Evolutionary conservation across 2,797 vertebrate genomes (phyloP), one percentile per base, ranked within the genome.

Genomic region (Sebastes oblongus): DNA sequence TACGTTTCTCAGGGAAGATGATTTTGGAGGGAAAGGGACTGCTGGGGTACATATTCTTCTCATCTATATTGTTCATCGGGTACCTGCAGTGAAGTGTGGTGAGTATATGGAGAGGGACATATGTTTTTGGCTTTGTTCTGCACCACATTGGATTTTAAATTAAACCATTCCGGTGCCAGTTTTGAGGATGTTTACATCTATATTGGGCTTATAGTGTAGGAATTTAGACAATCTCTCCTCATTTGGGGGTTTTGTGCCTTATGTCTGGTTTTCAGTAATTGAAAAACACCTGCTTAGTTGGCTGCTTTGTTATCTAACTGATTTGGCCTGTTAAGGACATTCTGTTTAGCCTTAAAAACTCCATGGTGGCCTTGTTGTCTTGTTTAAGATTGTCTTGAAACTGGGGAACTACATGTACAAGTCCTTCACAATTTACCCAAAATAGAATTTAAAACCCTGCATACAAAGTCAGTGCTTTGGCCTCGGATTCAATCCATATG

Each of bases 1-100:
- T 27, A 46, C 2, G 5, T 66, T 80, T 85, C 89, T 93, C 88
- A 91, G 92, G 92, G 88, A 89, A 30, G 24, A 71, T 66, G 9
- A 8, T 16, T 81, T 67, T 27, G 6, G 9, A 83, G 58, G 70
- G 64, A 61, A 82, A 81, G 46, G n/a, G 18, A 74, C 13, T 52
- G 10, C 64, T 36, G 5, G 2, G 10, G 27, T 4, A 62, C 5
- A 27, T 27, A 32, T 18, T 55, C 16, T 52, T 34, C 42, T 56
- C 4, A 42, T 56, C 52, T 59, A 6, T 54, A 16, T 7, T 29
- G 29, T 81, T 69, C 2, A 36, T 50, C 5, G 6, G 5, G 1
- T n/a, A 54, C 46, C 24, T 59, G 7, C 20, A 39, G 3, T 56
- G 12, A 24, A 60, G 25, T 42, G 1, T 42, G 7, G 55, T 54